These are phyloP conservation scores for Urocynchramus pylzowi DNA, from an alignment of 2,113 vertebrate species.

Conservation along the genomic window DNA sequence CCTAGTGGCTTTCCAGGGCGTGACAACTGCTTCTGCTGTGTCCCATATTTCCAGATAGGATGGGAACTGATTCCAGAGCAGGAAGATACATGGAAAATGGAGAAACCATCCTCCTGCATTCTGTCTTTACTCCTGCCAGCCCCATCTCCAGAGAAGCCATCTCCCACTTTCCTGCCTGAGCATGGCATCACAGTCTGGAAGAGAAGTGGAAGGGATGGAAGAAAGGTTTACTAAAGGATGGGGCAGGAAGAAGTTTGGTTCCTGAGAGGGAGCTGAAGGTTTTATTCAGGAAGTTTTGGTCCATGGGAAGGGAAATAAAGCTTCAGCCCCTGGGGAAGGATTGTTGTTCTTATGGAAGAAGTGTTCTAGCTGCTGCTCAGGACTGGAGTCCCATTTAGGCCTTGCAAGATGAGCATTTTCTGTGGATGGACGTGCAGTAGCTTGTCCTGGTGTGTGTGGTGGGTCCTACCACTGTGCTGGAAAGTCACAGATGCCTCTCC, in stretches of 20 bases:
- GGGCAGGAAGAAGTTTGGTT: background rate
- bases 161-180: background rate
- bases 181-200: background rate
- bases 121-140: background rate
- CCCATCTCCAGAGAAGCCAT: background rate
- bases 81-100: background rate
- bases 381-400: background rate
- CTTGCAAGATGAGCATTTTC: background rate
- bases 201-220: background rate
- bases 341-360: background rate
- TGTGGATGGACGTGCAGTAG: background rate
- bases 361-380: background rate
- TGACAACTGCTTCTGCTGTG: background rate
- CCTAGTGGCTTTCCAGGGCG: background rate
- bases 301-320: background rate
- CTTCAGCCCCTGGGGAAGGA: background rate
- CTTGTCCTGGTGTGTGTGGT: background rate
- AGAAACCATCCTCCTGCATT: background rate
- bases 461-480: background rate
- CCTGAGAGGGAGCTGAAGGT: background rate
- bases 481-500: background rate
- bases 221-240: background rate
- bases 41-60: background rate
- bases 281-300: background rate
- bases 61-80: background rate